phyloP scores from a whole-genome alignment of 23 tunicate species.

The Aplidium turbinatum region DNA sequence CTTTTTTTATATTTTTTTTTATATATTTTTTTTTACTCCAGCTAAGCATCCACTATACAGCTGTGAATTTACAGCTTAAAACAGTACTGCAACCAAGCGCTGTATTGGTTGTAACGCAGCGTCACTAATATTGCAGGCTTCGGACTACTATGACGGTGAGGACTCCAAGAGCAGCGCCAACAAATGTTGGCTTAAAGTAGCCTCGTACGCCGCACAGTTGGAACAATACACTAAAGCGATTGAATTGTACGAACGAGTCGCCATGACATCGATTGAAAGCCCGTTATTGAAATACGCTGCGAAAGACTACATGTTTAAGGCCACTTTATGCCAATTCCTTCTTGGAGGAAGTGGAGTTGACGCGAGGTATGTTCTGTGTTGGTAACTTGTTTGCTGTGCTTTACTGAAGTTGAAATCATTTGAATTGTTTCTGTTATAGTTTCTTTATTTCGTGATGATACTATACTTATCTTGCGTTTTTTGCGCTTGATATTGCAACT shows the following conservation, averaged over 20 bases:
- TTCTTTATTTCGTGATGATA: no score
- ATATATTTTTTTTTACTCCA: no score
- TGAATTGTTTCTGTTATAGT: no score
- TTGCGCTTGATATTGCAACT: no score
- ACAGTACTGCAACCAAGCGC: no score
- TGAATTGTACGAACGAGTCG: conserved; percentile 78
- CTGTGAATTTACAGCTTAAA: no score
- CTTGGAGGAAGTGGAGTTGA: conserved; percentile 80
- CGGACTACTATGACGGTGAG: conserved; percentile 92
- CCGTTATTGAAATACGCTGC: conserved; percentile 92
- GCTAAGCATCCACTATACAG: no score
- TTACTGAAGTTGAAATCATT: no score
- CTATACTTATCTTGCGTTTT: no score
- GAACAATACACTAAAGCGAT: conserved; percentile 91
- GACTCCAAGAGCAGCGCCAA: conserved; percentile 91
- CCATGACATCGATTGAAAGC: conserved; percentile 84
- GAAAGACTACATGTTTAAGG: conserved; percentile 96
- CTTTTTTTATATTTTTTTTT: no score
- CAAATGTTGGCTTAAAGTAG: conserved; percentile 94
- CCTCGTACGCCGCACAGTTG: conserved; percentile 83
- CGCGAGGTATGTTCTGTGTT: conserved; percentile 75
- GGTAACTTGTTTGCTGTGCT: no score
- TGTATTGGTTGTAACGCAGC: no score
- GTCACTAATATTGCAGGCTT: conserved; percentile 49
- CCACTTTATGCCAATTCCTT: conserved; percentile 89